These are phyloP conservation scores for Antitype chi DNA, from an alignment of 2,888 invertebrate species.

Conservation along the genomic window DNA sequence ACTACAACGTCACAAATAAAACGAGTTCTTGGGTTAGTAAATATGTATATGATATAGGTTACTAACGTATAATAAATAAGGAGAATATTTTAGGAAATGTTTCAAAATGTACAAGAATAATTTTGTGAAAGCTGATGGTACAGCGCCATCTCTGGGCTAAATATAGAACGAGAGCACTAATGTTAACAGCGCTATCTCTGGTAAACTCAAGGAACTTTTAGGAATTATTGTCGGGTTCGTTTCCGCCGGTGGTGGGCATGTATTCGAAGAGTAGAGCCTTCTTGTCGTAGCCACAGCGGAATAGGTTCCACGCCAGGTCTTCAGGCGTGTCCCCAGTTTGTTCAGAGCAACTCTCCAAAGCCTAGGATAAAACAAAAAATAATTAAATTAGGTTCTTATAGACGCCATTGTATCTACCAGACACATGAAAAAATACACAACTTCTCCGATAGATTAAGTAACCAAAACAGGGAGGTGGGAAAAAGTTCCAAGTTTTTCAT, in stretches of 20 bases:
- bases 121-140: constrained; percentile 29
- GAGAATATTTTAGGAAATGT: constrained; percentile 32
- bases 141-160: constrained; percentile 38
- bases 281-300: constrained; percentile 85
- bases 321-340: constrained; percentile 81
- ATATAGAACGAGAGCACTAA: constrained; percentile 7
- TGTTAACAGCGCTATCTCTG: constrained; percentile 55
- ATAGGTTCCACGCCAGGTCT: constrained; percentile 85
- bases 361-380: constrained; percentile 65
- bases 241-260: constrained; percentile 74
- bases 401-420: background rate
- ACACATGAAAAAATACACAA: background rate
- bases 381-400: background rate
- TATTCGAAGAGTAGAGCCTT: constrained; percentile 83
- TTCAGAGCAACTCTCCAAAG: constrained; percentile 82
- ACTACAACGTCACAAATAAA: constrained; percentile 21
- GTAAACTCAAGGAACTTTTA: constrained; percentile 48
- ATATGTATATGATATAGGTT: constrained; percentile 43
- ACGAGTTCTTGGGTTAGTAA: constrained; percentile 33
- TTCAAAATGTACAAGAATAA: constrained; percentile 26
- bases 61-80: constrained; percentile 35
- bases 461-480: background rate
- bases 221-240: constrained; percentile 66
- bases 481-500: background rate
- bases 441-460: background rate